Base-by-base conservation (phyloP, 1,140 invertebrate species). In the Brevipalpus yothersi region DNA sequence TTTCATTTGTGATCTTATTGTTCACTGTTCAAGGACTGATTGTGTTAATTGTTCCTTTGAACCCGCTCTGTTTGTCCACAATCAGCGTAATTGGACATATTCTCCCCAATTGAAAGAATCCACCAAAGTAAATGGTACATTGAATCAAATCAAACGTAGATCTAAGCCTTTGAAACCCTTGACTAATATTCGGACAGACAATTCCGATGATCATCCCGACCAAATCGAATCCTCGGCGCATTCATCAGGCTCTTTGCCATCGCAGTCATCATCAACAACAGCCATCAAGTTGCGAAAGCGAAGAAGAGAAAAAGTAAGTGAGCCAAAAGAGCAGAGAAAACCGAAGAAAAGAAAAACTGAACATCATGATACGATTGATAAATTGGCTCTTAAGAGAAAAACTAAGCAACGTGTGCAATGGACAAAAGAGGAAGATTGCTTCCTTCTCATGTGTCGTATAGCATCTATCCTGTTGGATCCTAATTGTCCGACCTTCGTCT, bases 11-110 rank as follows among this genome's bases (percentile, higher is more conserved):
- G 23, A 61, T 0, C 80, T 82, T 62, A 70, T 65, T 40, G 80
- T 80, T 4, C 64, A 70, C 17, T 70, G 84, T 39, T 83, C 83
- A 1, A 83, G 83, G 1, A 82, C 86, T 71, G 71, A 72, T 9
- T 70, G 74, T 59, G 83, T 84, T 1, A 82, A 82, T 7, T 82
- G 76, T 51, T 83, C 84, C 8, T 70, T 82, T 0, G 81, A 84
- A 68, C 82, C 82, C 0, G 70, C 75, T 1, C 70, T 84, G 41
- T 85, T 78, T 69, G 67, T 78, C 8, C 80, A 84, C 68, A 68
- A 82, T 1, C 78, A 79, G 63, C 71, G 79, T 8, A 83, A 82
- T 64, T 84, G 82, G 82, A 74, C 61, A 45, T 58, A 42, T 39
- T 15, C 41, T 15, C 51, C 55, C 15, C 13, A 62, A 61, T 56